phyloP scores from a whole-genome alignment of 2,113 vertebrate genomes.

The Neolamprologus fasciatus region DNA sequence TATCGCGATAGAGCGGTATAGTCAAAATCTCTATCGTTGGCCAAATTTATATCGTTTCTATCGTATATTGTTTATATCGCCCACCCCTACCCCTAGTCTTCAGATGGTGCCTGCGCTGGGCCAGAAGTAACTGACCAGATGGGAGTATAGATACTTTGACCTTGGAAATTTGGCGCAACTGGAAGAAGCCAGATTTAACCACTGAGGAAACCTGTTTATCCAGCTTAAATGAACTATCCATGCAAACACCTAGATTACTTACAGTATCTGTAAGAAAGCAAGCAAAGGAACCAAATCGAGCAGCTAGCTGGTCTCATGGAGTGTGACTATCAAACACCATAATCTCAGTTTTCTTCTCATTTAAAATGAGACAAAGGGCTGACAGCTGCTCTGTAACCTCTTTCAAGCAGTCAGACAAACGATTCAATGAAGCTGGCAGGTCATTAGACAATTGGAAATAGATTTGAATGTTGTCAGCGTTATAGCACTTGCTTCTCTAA shows the following conservation, averaged over 20 bases:
- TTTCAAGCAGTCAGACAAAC: background rate
- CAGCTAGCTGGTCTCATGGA: background rate
- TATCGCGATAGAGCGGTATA: too few species aligned
- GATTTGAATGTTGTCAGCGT: background rate
- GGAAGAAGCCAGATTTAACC: background rate
- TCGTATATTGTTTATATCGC: too few species aligned
- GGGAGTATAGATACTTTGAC: too few species aligned
- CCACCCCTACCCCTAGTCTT: too few species aligned
- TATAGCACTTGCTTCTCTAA: background rate
- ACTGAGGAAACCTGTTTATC: background rate
- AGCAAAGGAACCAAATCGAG: background rate
- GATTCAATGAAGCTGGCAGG: background rate
- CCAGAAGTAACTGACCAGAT: too few species aligned
- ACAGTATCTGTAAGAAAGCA: background rate
- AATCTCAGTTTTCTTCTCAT: background rate
- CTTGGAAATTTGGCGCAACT: accelerated
- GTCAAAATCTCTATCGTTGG: too few species aligned
- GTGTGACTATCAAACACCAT: background rate
- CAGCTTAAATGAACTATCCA: background rate
- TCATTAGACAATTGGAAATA: background rate
- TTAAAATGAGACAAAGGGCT: background rate
- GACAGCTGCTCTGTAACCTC: background rate
- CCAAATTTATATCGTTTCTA: too few species aligned
- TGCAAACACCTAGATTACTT: background rate
- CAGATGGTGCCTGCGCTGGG: too few species aligned